These are phyloP conservation scores for Hyles euphorbiae DNA, from an alignment of 1,140 invertebrate genomes.

Conservation along the genomic window DNA sequence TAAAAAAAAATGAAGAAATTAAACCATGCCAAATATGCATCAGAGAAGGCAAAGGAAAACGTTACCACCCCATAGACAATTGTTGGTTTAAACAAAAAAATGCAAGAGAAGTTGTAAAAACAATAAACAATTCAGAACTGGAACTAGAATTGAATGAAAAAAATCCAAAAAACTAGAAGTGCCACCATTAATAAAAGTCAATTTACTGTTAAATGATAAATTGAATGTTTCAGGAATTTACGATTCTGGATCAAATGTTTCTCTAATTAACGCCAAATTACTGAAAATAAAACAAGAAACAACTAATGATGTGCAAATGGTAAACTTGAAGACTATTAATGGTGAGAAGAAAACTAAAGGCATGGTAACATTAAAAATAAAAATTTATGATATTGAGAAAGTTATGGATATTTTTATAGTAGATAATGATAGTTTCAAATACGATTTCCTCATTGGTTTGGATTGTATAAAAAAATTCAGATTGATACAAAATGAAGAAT, in stretches of 20 bases:
- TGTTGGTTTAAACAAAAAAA: constrained; percentile 32
- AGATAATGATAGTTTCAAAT: constrained; percentile 20
- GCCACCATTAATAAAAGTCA: constrained; percentile 18
- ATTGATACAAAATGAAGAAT: constrained; percentile 15
- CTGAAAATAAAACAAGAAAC: constrained; percentile 15
- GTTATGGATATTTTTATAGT: constrained; percentile 21
- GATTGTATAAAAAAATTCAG: constrained; percentile 12
- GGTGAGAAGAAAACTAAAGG: constrained; percentile 7
- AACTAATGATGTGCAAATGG: constrained; percentile 3
- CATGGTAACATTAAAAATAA: constrained; percentile 19
- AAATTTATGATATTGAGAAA: no score
- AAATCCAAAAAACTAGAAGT: constrained; percentile 29
- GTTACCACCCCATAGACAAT: constrained; percentile 25
- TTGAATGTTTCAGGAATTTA: constrained; percentile 26
- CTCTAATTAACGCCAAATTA: constrained; percentile 31
- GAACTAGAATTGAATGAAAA: constrained; percentile 26
- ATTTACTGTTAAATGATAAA: constrained; percentile 27
- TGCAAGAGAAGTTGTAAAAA: constrained; percentile 8
- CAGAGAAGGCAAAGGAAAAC: constrained; percentile 26
- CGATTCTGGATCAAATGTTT: constrained; percentile 30
- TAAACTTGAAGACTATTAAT: constrained; percentile 16
- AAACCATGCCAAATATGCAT: constrained; percentile 29
- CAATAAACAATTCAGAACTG: constrained; percentile 28
- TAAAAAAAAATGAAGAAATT: constrained; percentile 21
- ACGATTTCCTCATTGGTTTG: background rate